phyloP scores from a whole-genome alignment of 2,797 vertebrate genomes.

The Acanthurus tractus region DNA sequence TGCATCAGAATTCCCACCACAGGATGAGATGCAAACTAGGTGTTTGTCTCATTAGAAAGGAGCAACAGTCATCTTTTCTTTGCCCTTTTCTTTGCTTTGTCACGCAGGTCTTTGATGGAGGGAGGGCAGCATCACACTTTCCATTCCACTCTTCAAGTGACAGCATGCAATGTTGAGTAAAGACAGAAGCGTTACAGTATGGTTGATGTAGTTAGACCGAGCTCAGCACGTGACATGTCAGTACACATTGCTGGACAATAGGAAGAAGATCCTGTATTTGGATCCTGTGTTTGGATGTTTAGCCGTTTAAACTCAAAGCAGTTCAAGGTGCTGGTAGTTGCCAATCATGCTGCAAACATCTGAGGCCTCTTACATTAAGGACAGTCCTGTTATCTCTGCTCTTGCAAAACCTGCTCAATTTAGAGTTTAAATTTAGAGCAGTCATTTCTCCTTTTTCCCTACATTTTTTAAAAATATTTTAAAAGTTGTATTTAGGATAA shows the following conservation, averaged over 20 bases:
- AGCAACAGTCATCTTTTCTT: conserved; percentile 50
- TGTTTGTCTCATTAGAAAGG: conserved; percentile 50
- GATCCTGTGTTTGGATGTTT: conserved; percentile 76
- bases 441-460: no score
- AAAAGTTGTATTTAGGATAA: conserved; percentile 8
- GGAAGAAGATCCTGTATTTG: conserved; percentile 71
- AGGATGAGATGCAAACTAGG: conserved; percentile 61
- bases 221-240: conserved; percentile 62
- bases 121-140: conserved; percentile 21
- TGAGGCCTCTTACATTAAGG: no score
- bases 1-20: conserved; percentile 59
- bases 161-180: conserved; percentile 56
- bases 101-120: conserved; percentile 46
- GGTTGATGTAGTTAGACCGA: conserved; percentile 55
- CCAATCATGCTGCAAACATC: no score
- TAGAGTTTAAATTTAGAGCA: no score
- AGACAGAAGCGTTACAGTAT: conserved; percentile 45
- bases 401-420: no score
- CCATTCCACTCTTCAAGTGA: conserved; percentile 45
- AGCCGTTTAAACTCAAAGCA: no score
- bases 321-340: no score
- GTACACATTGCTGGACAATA: conserved; percentile 43
- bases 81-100: conserved; percentile 41
- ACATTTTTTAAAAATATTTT: no score
- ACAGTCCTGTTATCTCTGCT: no score